These are phyloP conservation scores for Neostethus bicornis DNA, from an alignment of 2,797 vertebrate species.

Conservation along the genomic window DNA sequence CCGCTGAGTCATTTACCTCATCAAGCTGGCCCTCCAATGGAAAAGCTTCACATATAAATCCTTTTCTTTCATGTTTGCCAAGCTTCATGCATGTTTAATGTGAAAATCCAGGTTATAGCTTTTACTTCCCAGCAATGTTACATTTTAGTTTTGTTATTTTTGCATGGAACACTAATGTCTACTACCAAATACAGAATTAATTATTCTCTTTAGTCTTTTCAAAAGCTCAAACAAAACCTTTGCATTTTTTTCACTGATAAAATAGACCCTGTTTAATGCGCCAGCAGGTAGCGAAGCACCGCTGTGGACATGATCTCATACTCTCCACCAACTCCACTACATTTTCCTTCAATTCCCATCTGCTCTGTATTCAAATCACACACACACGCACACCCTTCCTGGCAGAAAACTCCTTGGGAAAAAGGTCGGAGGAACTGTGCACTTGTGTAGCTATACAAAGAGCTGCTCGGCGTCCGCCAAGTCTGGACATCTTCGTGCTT, in stretches of 20 bases:
- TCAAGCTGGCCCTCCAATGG: slow-evolving; percentile 1
- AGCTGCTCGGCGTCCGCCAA: slow-evolving; percentile 39
- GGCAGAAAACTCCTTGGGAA: slow-evolving; percentile 53
- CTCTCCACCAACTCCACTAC: slow-evolving; percentile 12
- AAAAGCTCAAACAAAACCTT: too few relatives aligned
- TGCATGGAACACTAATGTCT: not conserved
- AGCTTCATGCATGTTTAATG: not conserved
- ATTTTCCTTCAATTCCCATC: slow-evolving; percentile 24
- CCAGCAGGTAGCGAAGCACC: slow-evolving; percentile 35
- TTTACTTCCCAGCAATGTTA: not conserved
- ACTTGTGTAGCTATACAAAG: slow-evolving; percentile 39
- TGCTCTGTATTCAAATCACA: slow-evolving; percentile 71
- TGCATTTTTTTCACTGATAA: too few relatives aligned
- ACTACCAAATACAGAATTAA: slow-evolving; percentile 22
- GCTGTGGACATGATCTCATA: slow-evolving; percentile 44
- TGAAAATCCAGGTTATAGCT: not conserved
- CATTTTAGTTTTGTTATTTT: not conserved
- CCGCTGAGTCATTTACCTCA: not conserved
- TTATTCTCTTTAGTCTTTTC: slow-evolving; percentile 41
- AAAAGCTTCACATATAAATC: not conserved
- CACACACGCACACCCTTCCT: not conserved
- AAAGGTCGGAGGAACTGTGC: slow-evolving; percentile 35
- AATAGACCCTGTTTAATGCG: slow-evolving; percentile 46
- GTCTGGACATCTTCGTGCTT: slow-evolving; percentile 34
- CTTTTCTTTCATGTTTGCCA: not conserved